These are phyloP conservation scores for Melopsittacus undulatus DNA, from an alignment of 2,797 vertebrate species.

Conservation along the genomic window DNA sequence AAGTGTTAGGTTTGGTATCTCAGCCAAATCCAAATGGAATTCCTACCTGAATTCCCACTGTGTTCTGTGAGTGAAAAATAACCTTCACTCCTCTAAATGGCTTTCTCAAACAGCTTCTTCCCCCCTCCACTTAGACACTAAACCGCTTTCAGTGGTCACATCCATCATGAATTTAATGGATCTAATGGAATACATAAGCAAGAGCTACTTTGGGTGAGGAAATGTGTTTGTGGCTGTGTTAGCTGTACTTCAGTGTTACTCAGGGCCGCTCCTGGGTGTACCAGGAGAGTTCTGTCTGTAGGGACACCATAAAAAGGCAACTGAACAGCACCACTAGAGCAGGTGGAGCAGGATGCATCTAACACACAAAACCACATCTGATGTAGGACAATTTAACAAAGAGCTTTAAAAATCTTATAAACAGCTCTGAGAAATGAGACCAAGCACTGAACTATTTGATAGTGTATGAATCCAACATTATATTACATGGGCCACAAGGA, in stretches of 20 bases:
- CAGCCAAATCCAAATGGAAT: background rate
- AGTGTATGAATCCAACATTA: background rate
- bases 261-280: background rate
- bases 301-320: background rate
- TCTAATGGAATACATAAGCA: background rate
- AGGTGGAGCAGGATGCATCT: too few species aligned
- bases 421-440: background rate
- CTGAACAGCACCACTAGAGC: background rate
- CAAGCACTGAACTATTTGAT: background rate
- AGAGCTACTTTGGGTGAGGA: background rate
- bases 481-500: background rate
- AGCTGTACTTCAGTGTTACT: fast-evolving
- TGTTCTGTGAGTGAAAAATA: background rate
- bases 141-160: background rate
- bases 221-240: background rate
- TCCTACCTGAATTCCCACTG: background rate
- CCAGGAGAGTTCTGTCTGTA: background rate
- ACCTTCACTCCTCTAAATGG: background rate
- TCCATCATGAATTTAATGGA: background rate
- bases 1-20: background rate
- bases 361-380: background rate
- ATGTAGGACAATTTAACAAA: background rate
- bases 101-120: background rate
- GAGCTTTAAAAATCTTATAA: background rate
- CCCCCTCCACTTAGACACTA: background rate